These are phyloP conservation scores for Hemistola chrysoprasaria DNA, from an alignment of 2,888 invertebrate species.

Conservation along the genomic window DNA sequence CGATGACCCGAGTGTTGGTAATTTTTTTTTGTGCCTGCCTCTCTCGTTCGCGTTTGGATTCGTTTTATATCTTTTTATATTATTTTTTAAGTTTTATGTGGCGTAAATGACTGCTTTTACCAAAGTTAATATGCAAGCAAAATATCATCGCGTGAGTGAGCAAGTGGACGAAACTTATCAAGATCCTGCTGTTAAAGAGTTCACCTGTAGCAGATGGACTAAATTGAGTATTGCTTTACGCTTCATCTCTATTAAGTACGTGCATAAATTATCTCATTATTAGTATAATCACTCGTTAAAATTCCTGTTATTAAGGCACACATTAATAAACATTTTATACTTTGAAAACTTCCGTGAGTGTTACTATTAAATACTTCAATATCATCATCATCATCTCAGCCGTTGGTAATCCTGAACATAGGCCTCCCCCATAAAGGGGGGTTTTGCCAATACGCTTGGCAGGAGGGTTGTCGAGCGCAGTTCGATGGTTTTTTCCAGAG, in stretches of 20 bases:
- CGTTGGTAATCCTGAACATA: too few relatives aligned
- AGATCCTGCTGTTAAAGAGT: conserved; percentile 4
- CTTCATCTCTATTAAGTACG: conserved; percentile 16
- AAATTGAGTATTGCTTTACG: conserved; percentile 16
- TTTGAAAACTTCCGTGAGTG: too few relatives aligned
- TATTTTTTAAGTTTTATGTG: conserved; percentile 11
- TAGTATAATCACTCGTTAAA: too few relatives aligned
- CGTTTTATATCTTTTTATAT: conserved; percentile 10
- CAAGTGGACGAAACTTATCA: neutral
- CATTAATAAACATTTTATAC: too few relatives aligned
- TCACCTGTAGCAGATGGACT: conserved; percentile 10
- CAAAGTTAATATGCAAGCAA: conserved; percentile 8
- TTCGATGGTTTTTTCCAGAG: too few relatives aligned
- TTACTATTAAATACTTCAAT: too few relatives aligned
- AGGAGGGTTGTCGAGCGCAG: too few relatives aligned
- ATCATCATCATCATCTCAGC: too few relatives aligned
- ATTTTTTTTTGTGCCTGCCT: conserved; percentile 14
- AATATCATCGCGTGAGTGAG: conserved; percentile 13
- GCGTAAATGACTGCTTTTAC: neutral
- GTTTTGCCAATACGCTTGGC: too few relatives aligned
- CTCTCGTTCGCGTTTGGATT: conserved; percentile 16
- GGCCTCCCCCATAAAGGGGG: too few relatives aligned
- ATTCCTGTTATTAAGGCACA: too few relatives aligned
- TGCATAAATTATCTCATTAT: neutral
- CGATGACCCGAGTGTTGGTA: conserved; percentile 6